These are phyloP conservation scores for Lasioglossum villosulum DNA, from an alignment of 2,888 invertebrate species.

Conservation along the genomic window DNA sequence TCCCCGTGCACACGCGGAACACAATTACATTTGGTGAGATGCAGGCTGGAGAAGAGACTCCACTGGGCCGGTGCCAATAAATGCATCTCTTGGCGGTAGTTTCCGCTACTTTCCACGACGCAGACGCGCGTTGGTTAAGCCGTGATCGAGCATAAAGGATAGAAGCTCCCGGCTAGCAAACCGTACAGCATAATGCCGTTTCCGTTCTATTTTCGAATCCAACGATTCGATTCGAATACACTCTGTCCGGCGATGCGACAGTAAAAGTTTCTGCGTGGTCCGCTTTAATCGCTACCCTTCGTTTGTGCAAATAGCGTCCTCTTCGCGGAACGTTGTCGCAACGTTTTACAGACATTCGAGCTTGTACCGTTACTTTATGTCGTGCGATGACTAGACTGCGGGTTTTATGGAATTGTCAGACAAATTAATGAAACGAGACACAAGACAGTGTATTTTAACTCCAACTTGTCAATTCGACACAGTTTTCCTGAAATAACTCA, in stretches of 20 bases:
- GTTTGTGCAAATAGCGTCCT: neutral
- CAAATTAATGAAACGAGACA: neutral
- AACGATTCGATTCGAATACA: conserved; percentile 32
- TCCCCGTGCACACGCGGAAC: neutral
- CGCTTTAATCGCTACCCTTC: neutral
- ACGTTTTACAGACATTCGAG: neutral
- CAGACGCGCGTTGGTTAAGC: conserved; percentile 16
- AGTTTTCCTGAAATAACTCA: too few species aligned
- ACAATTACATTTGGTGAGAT: conserved; percentile 30
- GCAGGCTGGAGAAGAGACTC: conserved; percentile 42
- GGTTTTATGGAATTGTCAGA: neutral
- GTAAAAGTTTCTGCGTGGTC: neutral
- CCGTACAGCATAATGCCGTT: conserved; percentile 43
- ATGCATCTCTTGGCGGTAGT: conserved; percentile 35
- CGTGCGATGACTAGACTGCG: neutral
- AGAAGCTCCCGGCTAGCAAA: conserved; percentile 31
- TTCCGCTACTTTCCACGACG: conserved; percentile 37
- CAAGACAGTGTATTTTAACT: neutral
- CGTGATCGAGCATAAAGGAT: conserved; percentile 41
- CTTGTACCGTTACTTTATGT: neutral
- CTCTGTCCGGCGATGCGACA: neutral
- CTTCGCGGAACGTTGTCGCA: neutral
- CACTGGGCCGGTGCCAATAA: conserved; percentile 58
- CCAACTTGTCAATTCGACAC: too few species aligned
- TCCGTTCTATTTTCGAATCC: conserved; percentile 53